A percentile compares a stretch with the other conserved stretches of the same genome.
Evolutionary conservation across 2,113 vertebrate species (phyloP).

Genomic region (Microcebus tavaratra): DNA sequence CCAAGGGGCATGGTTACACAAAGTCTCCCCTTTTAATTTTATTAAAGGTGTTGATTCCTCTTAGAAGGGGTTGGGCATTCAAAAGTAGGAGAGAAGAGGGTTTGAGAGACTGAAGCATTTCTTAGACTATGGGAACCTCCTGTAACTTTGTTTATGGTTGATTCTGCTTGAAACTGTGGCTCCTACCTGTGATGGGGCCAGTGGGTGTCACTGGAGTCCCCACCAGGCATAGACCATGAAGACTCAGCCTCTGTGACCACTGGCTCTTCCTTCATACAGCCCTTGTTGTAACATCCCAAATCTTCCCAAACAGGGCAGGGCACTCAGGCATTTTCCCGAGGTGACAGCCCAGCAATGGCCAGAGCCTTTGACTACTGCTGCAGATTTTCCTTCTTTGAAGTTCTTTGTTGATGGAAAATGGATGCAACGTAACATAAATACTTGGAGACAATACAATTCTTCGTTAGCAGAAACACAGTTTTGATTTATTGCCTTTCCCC

Average conservation of each 20-base stretch:
- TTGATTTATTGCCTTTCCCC: background rate
- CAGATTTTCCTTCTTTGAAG: background rate
- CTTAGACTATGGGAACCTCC: background rate
- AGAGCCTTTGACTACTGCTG: background rate
- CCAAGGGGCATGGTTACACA: background rate
- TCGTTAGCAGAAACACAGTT: background rate
- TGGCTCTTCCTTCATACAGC: background rate
- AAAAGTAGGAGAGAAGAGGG: background rate
- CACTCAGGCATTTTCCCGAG: background rate
- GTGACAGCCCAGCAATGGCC: background rate
- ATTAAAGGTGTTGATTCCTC: background rate
- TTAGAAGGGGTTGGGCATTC: background rate
- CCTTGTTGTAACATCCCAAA: background rate
- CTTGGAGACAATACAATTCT: background rate
- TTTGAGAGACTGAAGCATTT: background rate
- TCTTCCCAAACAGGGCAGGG: background rate
- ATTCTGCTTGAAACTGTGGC: background rate
- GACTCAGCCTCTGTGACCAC: background rate
- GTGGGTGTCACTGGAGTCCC: background rate
- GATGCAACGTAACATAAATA: background rate
- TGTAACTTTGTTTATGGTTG: background rate
- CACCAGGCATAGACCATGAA: background rate
- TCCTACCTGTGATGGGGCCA: background rate
- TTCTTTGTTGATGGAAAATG: background rate
- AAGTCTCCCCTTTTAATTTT: background rate